phyloP scores from a whole-genome alignment of 2,888 invertebrate species.

The Punctoribates punctum region DNA sequence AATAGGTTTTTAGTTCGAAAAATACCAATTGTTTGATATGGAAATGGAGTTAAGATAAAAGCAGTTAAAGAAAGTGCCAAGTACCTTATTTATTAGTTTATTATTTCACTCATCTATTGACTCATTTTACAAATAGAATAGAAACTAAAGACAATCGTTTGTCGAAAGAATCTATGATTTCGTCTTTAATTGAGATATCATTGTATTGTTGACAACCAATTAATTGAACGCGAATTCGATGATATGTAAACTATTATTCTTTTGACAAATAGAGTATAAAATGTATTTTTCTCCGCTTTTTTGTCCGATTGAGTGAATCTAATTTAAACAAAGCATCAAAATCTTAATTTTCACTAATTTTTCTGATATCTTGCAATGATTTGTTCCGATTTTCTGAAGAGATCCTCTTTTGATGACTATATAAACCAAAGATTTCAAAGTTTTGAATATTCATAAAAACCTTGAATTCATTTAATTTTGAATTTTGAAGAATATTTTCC shows the following conservation, averaged over 20 bases:
- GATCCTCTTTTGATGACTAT: constrained; percentile 2
- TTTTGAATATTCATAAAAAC: neutral
- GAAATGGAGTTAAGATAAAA: neutral
- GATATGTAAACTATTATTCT: too few species aligned
- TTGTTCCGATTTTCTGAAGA: neutral
- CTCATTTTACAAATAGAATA: neutral
- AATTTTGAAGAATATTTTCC: neutral
- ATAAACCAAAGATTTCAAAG: neutral
- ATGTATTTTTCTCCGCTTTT: too few species aligned
- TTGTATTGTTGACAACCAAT: too few species aligned
- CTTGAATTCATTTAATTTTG: neutral
- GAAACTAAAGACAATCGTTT: too few species aligned
- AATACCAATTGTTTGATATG: neutral
- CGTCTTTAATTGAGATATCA: too few species aligned
- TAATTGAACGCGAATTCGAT: too few species aligned
- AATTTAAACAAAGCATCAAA: too few species aligned
- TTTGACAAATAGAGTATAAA: too few species aligned
- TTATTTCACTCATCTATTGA: neutral
- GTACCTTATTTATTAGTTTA: neutral
- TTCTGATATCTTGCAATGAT: neutral
- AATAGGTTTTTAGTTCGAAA: neutral
- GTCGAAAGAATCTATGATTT: too few species aligned
- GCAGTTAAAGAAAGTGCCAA: neutral
- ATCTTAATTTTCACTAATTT: neutral
- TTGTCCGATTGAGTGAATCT: too few species aligned